These are phyloP conservation scores for Pseudomyrmex pallidus DNA, from an alignment of 1,140 invertebrate species.

Conservation along the genomic window DNA sequence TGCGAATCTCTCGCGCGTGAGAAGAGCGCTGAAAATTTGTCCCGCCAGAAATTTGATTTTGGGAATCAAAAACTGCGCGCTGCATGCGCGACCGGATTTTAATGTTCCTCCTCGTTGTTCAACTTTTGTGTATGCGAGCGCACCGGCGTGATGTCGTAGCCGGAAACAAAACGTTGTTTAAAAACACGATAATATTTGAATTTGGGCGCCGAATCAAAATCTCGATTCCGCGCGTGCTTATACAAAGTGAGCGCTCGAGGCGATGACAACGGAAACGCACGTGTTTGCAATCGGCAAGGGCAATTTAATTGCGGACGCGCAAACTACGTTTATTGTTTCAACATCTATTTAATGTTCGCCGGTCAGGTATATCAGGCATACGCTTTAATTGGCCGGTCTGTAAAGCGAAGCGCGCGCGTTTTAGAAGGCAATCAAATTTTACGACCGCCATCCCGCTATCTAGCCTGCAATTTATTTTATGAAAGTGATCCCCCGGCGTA, in stretches of 20 bases:
- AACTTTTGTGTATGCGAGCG: neutral
- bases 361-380: conserved; percentile 22
- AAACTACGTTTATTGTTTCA: conserved; percentile 37
- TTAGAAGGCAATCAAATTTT: conserved; percentile 62
- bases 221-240: neutral
- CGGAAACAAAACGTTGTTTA: neutral
- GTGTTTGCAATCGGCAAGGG: conserved; percentile 18
- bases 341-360: conserved; percentile 49
- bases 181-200: conserved; percentile 8
- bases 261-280: neutral
- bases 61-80: conserved; percentile 21
- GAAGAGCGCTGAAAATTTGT: conserved; percentile 67
- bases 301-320: conserved; percentile 29
- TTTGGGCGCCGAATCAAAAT: conserved; percentile 2
- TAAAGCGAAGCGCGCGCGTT: conserved; percentile 31
- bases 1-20: conserved; percentile 35
- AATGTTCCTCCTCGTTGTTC: conserved; percentile 17
- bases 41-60: conserved; percentile 60
- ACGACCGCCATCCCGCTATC: conserved; percentile 1
- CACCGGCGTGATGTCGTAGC: neutral
- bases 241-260: conserved; percentile 15
- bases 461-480: conserved; percentile 52
- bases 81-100: neutral
- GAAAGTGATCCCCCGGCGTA: conserved; percentile 25
- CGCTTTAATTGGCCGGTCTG: conserved; percentile 47